phyloP scores from a whole-genome alignment of 2,888 invertebrate species.

The Carterocephalus palaemon region DNA sequence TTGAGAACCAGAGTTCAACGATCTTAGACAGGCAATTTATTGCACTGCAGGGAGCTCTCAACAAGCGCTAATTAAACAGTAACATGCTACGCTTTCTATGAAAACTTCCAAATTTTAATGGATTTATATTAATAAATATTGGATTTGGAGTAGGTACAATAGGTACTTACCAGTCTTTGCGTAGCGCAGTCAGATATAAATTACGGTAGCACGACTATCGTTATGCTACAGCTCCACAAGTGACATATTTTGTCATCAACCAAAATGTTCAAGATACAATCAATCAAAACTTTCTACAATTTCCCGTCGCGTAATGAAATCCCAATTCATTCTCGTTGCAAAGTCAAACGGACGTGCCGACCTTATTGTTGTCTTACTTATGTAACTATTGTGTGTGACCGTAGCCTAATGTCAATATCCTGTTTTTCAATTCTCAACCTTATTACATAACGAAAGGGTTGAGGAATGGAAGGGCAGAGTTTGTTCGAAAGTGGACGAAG shows the following conservation, averaged over 20 bases:
- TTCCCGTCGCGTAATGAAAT: conserved; percentile 28
- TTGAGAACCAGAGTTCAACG: conserved; percentile 22
- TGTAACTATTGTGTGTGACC: conserved; percentile 45
- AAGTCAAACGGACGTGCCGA: conserved; percentile 49
- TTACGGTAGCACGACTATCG: conserved; percentile 6
- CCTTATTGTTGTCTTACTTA: conserved; percentile 52
- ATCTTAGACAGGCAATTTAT: conserved; percentile 17
- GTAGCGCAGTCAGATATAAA: conserved; percentile 8
- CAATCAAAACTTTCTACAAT: conserved; percentile 26
- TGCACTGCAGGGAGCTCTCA: conserved; percentile 11
- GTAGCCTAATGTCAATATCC: conserved; percentile 30
- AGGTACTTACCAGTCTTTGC: background rate
- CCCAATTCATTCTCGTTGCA: conserved; percentile 36
- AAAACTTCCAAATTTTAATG: too few species aligned
- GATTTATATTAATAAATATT: too few species aligned
- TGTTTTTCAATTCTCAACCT: conserved; percentile 2
- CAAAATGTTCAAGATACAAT: conserved; percentile 28
- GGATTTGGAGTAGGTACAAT: background rate
- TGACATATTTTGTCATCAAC: conserved; percentile 15
- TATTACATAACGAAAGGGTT: background rate
- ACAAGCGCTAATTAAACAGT: conserved; percentile 14
- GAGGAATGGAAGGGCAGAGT: background rate
- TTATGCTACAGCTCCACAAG: conserved; percentile 2
- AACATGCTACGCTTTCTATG: background rate
- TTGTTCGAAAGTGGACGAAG: conserved; percentile 37